These are phyloP conservation scores for Rhopalosiphum padi DNA, from an alignment of 1,140 invertebrate species.

Conservation along the genomic window DNA sequence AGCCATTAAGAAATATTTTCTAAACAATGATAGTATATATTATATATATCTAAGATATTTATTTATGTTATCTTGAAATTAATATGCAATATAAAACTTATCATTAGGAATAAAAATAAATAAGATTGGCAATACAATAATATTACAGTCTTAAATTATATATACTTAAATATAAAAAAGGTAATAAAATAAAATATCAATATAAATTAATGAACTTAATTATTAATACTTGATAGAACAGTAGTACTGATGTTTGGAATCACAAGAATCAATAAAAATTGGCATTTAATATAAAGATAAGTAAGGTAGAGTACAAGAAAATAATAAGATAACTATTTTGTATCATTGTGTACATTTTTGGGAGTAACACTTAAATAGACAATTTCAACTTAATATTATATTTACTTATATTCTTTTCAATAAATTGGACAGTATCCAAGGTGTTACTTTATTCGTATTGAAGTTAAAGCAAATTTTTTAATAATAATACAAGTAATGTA, in stretches of 20 bases:
- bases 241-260: no score
- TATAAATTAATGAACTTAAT: neutral
- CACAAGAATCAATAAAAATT: neutral
- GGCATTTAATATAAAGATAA: no score
- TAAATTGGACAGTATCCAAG: neutral
- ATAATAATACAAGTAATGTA: no score
- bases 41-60: no score
- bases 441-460: neutral
- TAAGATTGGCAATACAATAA: neutral
- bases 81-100: neutral
- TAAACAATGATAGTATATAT: no score
- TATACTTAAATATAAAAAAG: neutral
- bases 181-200: neutral
- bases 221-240: neutral
- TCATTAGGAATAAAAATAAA: neutral
- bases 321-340: neutral
- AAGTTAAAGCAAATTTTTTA: no score
- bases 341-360: neutral
- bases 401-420: neutral
- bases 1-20: no score
- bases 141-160: conserved; percentile 3
- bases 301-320: neutral
- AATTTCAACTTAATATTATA: neutral
- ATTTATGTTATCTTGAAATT: neutral
- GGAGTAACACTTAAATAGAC: neutral